Conservation (phyloP, 2,888 invertebrate species). For the Lasioglossum figueresi region DNA sequence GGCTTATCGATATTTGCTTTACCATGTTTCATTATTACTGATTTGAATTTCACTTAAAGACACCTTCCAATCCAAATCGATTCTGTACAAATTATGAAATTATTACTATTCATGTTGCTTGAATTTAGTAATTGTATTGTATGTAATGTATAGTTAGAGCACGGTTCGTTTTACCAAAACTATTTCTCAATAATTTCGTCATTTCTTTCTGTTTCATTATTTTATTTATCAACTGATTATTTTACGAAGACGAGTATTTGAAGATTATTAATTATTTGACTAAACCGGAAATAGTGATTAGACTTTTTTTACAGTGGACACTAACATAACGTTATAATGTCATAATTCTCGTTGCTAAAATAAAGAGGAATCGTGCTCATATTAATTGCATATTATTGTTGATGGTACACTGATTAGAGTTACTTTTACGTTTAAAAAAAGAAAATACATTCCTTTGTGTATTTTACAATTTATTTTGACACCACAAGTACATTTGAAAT, state of each 20-base stretch:
- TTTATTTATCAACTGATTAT: constrained; percentile 29
- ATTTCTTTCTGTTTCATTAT: constrained; percentile 17
- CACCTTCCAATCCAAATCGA: constrained; percentile 73
- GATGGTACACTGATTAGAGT: constrained; percentile 53
- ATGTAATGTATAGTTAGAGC: constrained; percentile 65
- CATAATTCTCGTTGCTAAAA: constrained; percentile 24
- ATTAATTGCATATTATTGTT: constrained; percentile 50
- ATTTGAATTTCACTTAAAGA: constrained; percentile 68
- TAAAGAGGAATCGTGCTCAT: constrained; percentile 66
- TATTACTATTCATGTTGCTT: constrained; percentile 58
- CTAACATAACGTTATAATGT: constrained; percentile 30
- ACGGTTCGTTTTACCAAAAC: constrained; percentile 62
- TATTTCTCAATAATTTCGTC: constrained; percentile 37
- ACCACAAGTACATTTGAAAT: constrained; percentile 57
- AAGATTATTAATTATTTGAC: constrained; percentile 19
- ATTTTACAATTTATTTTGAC: constrained; percentile 67
- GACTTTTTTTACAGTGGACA: constrained; percentile 34
- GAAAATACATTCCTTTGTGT: constrained; percentile 69
- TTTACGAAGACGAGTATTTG: constrained; percentile 23
- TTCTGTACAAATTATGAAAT: constrained; percentile 61
- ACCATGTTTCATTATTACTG: constrained; percentile 76
- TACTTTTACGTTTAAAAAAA: constrained; percentile 58
- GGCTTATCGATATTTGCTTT: constrained; percentile 75
- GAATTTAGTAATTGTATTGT: constrained; percentile 59
- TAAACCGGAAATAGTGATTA: constrained; percentile 27